These are phyloP conservation scores for Pseudobourletiella spinata DNA, from an alignment of 1,140 invertebrate species.

Conservation along the genomic window DNA sequence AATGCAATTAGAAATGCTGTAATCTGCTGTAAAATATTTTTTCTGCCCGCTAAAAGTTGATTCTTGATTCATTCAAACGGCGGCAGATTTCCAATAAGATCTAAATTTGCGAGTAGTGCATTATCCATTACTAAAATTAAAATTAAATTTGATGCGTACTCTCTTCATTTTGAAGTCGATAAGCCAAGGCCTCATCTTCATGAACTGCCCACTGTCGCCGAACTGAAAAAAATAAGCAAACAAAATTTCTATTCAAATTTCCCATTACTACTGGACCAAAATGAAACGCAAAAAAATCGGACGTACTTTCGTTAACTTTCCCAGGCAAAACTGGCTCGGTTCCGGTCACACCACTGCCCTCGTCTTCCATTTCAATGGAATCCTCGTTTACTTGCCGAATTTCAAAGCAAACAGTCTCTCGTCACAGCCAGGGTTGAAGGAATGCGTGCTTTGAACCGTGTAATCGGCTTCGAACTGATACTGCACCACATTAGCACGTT, in stretches of 20 bases:
- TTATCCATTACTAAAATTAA: not conserved
- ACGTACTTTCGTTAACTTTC: not conserved
- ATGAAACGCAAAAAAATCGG: not conserved
- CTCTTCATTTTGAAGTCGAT: slow-evolving; percentile 81
- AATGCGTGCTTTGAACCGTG: not conserved
- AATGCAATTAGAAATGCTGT: too few species aligned
- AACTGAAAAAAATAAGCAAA: slow-evolving; percentile 51
- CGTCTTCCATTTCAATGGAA: too few species aligned
- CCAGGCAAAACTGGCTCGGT: not conserved
- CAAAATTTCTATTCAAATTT: not conserved
- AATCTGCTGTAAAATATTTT: too few species aligned
- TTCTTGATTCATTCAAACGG: not conserved
- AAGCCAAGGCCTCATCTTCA: slow-evolving; percentile 81
- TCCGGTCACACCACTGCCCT: not conserved
- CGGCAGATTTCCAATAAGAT: not conserved
- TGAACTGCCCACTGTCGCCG: slow-evolving; percentile 83
- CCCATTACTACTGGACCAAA: not conserved
- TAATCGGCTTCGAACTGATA: not conserved
- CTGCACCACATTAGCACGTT: not conserved
- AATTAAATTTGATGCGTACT: slow-evolving; percentile 50
- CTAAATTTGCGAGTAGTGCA: too few species aligned
- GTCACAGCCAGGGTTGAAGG: not conserved
- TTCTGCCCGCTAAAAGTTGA: not conserved
- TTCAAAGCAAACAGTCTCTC: not conserved
- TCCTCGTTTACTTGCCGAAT: too few species aligned